These are phyloP conservation scores for Archips crataeganus DNA, from an alignment of 2,888 invertebrate genomes.

Conservation along the genomic window DNA sequence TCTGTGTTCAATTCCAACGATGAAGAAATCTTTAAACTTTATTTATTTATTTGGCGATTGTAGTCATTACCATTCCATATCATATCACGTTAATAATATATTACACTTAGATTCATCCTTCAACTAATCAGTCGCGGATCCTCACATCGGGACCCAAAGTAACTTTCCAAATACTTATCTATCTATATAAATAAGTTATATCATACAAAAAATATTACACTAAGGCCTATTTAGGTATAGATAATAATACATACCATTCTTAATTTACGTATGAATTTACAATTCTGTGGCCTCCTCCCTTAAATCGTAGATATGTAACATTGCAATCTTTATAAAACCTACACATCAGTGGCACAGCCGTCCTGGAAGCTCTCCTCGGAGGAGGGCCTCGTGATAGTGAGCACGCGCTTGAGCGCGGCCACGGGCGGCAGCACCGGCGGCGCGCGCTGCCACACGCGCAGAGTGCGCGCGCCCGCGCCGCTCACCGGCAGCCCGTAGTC, in stretches of 20 bases:
- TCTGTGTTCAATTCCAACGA: constrained; percentile 68
- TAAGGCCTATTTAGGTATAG: constrained; percentile 72
- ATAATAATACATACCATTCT: constrained; percentile 70
- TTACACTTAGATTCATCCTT: constrained; percentile 77
- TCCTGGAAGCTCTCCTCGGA: constrained; percentile 97
- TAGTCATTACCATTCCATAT: constrained; percentile 80
- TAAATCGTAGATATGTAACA: constrained; percentile 59
- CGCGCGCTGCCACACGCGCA: constrained; percentile 95
- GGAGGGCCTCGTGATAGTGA: constrained; percentile 93
- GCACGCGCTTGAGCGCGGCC: constrained; percentile 93
- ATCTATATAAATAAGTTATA: constrained; percentile 83
- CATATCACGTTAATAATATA: constrained; percentile 76
- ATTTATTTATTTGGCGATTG: constrained; percentile 83
- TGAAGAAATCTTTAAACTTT: constrained; percentile 67
- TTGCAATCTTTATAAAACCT: constrained; percentile 58
- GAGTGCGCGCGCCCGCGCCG: constrained; percentile 89
- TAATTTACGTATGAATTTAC: constrained; percentile 67
- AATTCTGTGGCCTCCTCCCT: constrained; percentile 62
- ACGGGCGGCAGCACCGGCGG: constrained; percentile 95
- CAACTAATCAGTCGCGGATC: constrained; percentile 85
- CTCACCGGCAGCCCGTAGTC: constrained; percentile 92
- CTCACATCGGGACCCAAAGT: constrained; percentile 77
- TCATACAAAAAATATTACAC: constrained; percentile 84
- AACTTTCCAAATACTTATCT: constrained; percentile 69
- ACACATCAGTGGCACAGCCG: constrained; percentile 96